Conservation (phyloP, 2,888 invertebrate species). For the Noctua pronuba region DNA sequence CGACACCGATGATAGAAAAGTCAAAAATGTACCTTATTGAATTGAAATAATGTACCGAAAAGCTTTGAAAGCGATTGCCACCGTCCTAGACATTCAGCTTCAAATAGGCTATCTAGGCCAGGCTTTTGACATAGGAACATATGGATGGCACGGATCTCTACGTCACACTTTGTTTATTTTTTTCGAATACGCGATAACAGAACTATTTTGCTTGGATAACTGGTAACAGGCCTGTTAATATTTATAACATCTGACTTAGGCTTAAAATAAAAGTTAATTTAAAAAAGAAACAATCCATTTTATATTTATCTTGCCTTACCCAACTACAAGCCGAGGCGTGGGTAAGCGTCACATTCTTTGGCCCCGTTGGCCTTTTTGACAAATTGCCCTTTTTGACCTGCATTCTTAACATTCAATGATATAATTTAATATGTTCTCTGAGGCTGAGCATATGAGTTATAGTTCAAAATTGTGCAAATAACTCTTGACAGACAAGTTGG, state of each 20-base stretch:
- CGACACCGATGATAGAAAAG: not conserved
- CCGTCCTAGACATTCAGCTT: not conserved
- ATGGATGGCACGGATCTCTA: not conserved
- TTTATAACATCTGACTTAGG: not conserved
- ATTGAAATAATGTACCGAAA: not conserved
- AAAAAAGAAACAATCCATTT: not conserved
- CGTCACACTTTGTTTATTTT: not conserved
- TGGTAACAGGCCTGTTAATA: not conserved
- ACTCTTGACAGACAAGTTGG: constrained; percentile 37
- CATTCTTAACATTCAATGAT: constrained; percentile 40
- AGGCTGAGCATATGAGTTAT: constrained; percentile 16
- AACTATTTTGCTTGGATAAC: no score
- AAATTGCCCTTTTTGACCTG: constrained; percentile 47
- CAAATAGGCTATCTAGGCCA: no score
- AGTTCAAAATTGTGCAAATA: constrained; percentile 35
- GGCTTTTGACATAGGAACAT: not conserved
- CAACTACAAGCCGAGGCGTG: constrained; percentile 1
- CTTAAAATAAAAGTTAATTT: constrained; percentile 9
- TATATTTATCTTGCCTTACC: not conserved
- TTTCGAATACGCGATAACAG: not conserved
- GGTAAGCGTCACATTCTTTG: constrained; percentile 13
- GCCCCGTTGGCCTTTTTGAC: constrained; percentile 37
- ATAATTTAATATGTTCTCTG: constrained; percentile 19
- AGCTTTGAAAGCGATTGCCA: no score
- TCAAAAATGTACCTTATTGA: not conserved